Evolutionary conservation across 2,797 vertebrate species (phyloP), one percentile per base, ranked within the genome.

Genomic region (Enteromius treurensis): DNA sequence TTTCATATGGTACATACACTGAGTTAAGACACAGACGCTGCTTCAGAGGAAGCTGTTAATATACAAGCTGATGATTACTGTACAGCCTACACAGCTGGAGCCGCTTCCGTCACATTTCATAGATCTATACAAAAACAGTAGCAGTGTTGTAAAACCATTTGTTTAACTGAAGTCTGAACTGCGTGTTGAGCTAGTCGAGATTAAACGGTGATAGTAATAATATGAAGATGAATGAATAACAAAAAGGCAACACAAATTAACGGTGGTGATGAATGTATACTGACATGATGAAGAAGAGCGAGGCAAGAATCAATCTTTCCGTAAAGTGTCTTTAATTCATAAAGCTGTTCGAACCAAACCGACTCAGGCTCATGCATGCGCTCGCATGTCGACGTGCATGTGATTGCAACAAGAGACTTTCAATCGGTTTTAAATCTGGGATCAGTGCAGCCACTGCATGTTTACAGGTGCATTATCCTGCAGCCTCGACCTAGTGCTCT

Each of bases 201-300:
- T 91, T 89, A 85, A 87, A 92, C 89, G 88, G 87, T 84, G 81
- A 85, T 81, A 62, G 76, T 88, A 91, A 87, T 87, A 88, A 89
- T 85, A 86, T 88, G 82, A 90, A 89, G 87, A 85, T 83, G 86
- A 49, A 88, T 81, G 85, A 68, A 89, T 67, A 82, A 88, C 51
- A 84, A 82, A 94, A 95, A 95, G 94, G 93, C 93, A 94, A 94
- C 91, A 91, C 90, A 91, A 89, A 91, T 89, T 91, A 89, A 89
- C 88, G 88, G 89, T 92, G 90, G 89, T 91, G 90, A 87, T 45
- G 82, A 82, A 89, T 62, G 86, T 86, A 85, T 89, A 89, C 85
- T 64, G 60, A 64, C 29, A 64, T 89, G 88, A 91, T 86, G 29
- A 81, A 70, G 82, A 65, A 77, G 42, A 55, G 90, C 84, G 87